Evolutionary conservation across 2,888 invertebrate genomes (phyloP), one percentile per base, ranked within the genome.

Genomic region (Shargacucullia verbasci): DNA sequence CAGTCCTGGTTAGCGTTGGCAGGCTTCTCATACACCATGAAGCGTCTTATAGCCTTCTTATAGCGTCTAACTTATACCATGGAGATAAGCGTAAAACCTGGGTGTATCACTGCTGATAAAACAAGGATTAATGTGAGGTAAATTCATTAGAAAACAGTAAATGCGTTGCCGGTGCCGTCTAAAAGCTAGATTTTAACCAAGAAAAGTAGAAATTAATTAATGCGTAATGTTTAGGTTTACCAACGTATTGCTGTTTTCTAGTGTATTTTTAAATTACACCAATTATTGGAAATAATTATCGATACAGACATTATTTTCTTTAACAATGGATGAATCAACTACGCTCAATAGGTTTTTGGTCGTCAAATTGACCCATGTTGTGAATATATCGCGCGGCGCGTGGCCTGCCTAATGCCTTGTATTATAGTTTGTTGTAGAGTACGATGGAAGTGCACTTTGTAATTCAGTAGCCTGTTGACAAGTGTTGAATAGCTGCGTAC

Each of bases 401-500:
- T 13, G 25, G 44, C 40, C 49, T 40, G 57, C 56, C 59, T 48
- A 35, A 48, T 33, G 76, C 70, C 71, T 76, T 78, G 80, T 84
- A 74, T 69, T 74, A 80, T 78, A 79, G 78, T 80, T 81, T 80
- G 76, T 79, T 73, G 68, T 64, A 75, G 78, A 78, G 74, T 73
- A 68, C 69, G 77, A 78, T 63, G 76, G 73, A 89, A 88, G 89
- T 89, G 89, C 89, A 88, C 89, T 89, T 88, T 85, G 84, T 83
- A 83, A 81, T 77, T 83, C 78, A 72, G 85, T 90, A 88, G 90
- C 83, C 76, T 82, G 88, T 88, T 88, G 83, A 76, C 20, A 83
- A 80, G 83, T 87, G 89, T 87, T 89, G 80, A 64, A 88, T 89
- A 87, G 87, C 82, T 80, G 77, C 78, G 79, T 84, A 86, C 73